A percentile compares a stretch with the other conserved stretches of the same genome.
These are phyloP conservation scores for Emys orbicularis DNA, from an alignment of 2,797 vertebrate species.

Conservation along the genomic window DNA sequence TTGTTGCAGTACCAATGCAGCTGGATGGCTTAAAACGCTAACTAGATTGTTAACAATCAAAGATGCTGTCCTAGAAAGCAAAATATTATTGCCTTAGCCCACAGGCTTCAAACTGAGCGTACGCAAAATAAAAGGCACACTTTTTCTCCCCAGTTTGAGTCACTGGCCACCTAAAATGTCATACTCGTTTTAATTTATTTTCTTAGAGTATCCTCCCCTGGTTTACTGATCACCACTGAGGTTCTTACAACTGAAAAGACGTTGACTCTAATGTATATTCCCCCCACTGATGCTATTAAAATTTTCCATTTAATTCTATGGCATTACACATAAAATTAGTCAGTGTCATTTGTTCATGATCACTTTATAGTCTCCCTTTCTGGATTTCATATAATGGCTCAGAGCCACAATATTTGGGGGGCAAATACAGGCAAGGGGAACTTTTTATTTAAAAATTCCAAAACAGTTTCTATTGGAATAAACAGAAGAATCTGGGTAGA, in stretches of 20 bases:
- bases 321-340: fast-evolving
- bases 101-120: background rate
- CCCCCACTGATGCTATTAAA: background rate
- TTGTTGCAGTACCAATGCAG: fast-evolving
- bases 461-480: background rate
- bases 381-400: background rate
- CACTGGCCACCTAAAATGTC: background rate
- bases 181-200: background rate
- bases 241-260: background rate
- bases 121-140: fast-evolving
- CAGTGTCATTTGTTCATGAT: background rate
- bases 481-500: background rate
- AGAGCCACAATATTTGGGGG: background rate
- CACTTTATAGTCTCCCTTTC: background rate
- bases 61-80: background rate
- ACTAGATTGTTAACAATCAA: background rate
- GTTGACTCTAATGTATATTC: background rate
- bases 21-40: background rate
- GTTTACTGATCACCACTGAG: background rate
- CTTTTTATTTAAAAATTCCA: background rate
- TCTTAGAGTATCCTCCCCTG: background rate
- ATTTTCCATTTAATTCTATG: background rate
- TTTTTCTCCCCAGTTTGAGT: background rate
- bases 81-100: background rate
- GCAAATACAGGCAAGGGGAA: background rate